Evolutionary conservation across 2,113 vertebrate species (phyloP).

Genomic region (Oryzias woworae): DNA sequence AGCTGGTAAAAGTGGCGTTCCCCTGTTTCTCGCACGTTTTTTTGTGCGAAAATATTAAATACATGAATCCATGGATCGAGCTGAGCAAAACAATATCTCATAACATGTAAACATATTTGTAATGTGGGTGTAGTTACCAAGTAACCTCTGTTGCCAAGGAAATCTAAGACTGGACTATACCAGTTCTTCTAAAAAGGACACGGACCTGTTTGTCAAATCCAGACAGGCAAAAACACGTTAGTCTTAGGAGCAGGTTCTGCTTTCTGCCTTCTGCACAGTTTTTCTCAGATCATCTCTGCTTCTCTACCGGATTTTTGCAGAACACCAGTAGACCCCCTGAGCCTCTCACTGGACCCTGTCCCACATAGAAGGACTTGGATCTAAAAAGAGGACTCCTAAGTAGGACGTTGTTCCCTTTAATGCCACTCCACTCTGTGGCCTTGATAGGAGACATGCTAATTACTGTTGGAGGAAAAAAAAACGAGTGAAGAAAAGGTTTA

Average conservation of each 20-base stretch:
- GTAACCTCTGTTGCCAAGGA: too few relatives aligned
- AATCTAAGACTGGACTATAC: too few relatives aligned
- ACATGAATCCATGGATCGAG: too few relatives aligned
- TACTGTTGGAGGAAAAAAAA: background rate
- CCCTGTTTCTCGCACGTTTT: too few relatives aligned
- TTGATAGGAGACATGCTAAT: slow-evolving; percentile 33
- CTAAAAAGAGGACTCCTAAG: slow-evolving; percentile 57
- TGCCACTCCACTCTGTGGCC: slow-evolving; percentile 19
- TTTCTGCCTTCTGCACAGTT: background rate
- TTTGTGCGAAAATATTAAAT: too few relatives aligned
- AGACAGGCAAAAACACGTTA: too few relatives aligned
- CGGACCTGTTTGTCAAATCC: too few relatives aligned
- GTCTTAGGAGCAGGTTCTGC: background rate
- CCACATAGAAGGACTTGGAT: slow-evolving; percentile 50
- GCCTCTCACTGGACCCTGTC: slow-evolving; percentile 45
- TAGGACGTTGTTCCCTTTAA: slow-evolving; percentile 47
- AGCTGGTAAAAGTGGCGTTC: too few relatives aligned
- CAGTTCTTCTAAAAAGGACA: too few relatives aligned
- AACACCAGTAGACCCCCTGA: slow-evolving; percentile 10
- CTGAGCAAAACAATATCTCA: too few relatives aligned
- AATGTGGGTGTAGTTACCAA: too few relatives aligned
- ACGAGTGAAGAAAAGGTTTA: background rate
- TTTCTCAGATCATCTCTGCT: background rate
- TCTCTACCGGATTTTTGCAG: background rate
- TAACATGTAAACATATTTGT: too few relatives aligned